phyloP scores from a whole-genome alignment of 2,113 vertebrate species.

The Rhinogobius similis region DNA sequence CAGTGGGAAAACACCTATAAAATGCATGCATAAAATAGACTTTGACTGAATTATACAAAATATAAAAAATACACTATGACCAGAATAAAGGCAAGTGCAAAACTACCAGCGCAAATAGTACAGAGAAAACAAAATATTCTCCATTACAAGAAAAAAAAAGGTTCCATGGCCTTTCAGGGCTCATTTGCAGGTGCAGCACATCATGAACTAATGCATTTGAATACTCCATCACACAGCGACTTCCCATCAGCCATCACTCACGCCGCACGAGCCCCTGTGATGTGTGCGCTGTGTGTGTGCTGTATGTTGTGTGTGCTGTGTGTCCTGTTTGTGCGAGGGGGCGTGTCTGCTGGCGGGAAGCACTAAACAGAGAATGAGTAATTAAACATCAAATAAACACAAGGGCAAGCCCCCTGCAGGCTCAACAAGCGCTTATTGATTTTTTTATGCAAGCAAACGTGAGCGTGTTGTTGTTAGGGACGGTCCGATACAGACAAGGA shows the following conservation, averaged over 20 bases:
- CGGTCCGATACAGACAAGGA: background rate
- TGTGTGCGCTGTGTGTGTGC: constrained; percentile 6
- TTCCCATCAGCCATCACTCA: constrained; percentile 28
- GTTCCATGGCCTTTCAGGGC: background rate
- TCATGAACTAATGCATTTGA: constrained; percentile 20
- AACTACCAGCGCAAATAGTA: no score
- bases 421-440: constrained; percentile 62
- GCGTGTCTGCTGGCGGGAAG: constrained; percentile 28
- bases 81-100: no score
- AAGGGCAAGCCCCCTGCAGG: constrained; percentile 49
- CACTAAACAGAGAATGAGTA: constrained; percentile 55
- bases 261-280: constrained; percentile 7
- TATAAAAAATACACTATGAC: no score
- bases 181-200: constrained; percentile 26
- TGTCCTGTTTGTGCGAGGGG: background rate
- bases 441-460: constrained; percentile 27
- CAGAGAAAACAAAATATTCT: no score
- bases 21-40: no score
- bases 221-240: constrained; percentile 8
- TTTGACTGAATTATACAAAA: no score
- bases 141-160: background rate
- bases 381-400: constrained; percentile 69
- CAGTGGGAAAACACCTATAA: no score
- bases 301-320: constrained; percentile 12
- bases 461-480: constrained; percentile 6